These are phyloP conservation scores for Macrochelys suwanniensis DNA, from an alignment of 2,797 vertebrate genomes.

Conservation along the genomic window DNA sequence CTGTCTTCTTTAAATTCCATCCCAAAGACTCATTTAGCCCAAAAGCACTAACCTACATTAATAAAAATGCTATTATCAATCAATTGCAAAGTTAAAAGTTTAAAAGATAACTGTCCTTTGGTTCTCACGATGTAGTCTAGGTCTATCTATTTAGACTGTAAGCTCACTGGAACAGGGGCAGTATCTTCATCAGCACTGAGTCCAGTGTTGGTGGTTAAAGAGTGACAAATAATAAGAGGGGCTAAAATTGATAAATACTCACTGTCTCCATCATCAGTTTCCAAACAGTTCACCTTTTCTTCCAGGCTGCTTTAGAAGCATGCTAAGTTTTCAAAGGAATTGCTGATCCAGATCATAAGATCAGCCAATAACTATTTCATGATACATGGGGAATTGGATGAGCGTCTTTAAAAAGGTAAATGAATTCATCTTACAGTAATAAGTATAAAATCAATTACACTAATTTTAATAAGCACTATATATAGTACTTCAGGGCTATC, in stretches of 20 bases:
- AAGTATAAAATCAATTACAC: constrained; percentile 47
- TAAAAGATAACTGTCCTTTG: background rate
- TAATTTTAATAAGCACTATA: constrained; percentile 12
- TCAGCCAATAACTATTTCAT: background rate
- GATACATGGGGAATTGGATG: constrained; percentile 27
- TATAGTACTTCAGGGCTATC: background rate
- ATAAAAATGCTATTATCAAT: background rate
- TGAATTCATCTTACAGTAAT: constrained; percentile 34
- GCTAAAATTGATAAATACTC: background rate
- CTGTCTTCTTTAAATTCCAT: background rate
- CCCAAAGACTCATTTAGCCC: background rate
- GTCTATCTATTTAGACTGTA: rapidly evolving
- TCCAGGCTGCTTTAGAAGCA: background rate
- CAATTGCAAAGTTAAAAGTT: background rate
- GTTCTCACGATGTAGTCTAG: background rate
- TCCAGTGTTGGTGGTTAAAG: background rate
- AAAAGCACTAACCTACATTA: background rate
- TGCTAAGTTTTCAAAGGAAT: background rate
- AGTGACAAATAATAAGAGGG: background rate
- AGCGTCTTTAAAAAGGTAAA: constrained; percentile 41
- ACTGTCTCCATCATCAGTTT: background rate
- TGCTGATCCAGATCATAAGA: background rate
- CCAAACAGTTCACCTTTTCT: background rate
- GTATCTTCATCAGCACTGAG: background rate
- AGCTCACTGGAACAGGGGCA: background rate